Base-by-base conservation (phyloP, 2,113 vertebrate species). In the Mandrillus leucophaeus region DNA sequence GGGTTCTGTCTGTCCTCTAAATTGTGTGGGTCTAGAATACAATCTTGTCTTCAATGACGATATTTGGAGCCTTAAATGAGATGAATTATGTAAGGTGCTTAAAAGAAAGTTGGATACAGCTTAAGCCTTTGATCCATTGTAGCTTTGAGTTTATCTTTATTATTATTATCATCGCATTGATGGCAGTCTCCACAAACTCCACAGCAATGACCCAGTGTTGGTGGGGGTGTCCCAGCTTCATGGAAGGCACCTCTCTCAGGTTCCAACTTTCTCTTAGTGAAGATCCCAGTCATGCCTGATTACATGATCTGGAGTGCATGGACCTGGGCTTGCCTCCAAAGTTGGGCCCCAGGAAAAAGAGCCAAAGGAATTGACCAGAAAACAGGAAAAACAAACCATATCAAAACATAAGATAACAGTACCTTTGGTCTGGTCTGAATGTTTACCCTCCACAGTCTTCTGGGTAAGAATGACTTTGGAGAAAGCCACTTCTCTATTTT, bases 211-310 rank as follows among this genome's bases (percentile, higher is more conserved):
- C 17, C 43, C 16, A 13, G 14, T 7, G 4, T 30, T 17, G n/a
- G 27, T 1, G 9, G 16, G 1, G 1, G 27, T 23, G 3, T 18
- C 20, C 5, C 23, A 14, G 45, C 8, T 45, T 68, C 70, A 55
- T 23, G 17, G 13, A 66, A 32, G 20, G 66, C 11, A 20, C n/a
- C 40, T 38, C 10, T 52, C 27, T 75, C 55, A 52, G 13, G 13
- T 73, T 43, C 35, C 50, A 43, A n/a, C 35, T 9, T 73, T 12
- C 52, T 57, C 40, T 73, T 18, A 50, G 16, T 52, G 38, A 40
- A 55, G 70, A 30, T 32, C 38, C 48, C 27, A 32, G 45, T 48
- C 48, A 78, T 45, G 32, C 68, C 78, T 45, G 38, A 59, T 59
- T 13, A 35, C 17, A 68, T 43, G 64, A 14, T 68, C 83, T 52